These are phyloP conservation scores for Neoascia interrupta DNA, from an alignment of 2,888 invertebrate species.

Conservation along the genomic window DNA sequence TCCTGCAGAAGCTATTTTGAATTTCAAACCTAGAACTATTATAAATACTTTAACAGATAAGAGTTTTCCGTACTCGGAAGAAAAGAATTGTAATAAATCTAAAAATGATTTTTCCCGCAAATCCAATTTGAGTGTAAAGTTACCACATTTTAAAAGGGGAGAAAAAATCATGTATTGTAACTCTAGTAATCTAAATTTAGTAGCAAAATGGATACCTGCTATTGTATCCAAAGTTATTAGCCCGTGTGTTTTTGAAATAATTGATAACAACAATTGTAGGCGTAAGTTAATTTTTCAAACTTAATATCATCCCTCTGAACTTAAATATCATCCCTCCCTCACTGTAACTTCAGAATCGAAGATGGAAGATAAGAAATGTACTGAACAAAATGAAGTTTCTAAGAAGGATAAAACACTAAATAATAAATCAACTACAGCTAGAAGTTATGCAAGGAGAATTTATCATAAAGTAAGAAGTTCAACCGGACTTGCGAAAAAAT, in stretches of 20 bases:
- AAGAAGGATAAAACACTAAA: not conserved
- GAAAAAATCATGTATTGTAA: conserved; percentile 22
- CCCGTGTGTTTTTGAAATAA: conserved; percentile 23
- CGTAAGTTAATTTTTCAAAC: no score
- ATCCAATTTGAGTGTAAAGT: no score
- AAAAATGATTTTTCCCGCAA: not conserved
- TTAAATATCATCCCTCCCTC: conserved; percentile 14
- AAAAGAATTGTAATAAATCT: not conserved
- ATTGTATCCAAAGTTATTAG: conserved; percentile 12
- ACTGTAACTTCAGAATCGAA: conserved; percentile 9
- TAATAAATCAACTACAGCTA: not conserved
- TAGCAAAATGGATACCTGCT: conserved; percentile 26
- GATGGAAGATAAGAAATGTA: not conserved
- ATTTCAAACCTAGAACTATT: conserved; percentile 36
- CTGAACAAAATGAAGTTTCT: not conserved
- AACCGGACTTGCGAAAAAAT: conserved; percentile 5
- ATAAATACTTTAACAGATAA: conserved; percentile 1
- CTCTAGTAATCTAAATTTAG: not conserved
- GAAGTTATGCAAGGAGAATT: not conserved
- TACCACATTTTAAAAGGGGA: not conserved
- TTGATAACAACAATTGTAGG: conserved; percentile 4
- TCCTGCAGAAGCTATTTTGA: conserved; percentile 32
- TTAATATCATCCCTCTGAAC: conserved; percentile 16
- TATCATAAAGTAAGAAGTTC: conserved; percentile 8
- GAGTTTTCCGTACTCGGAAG: not conserved